phyloP scores from a whole-genome alignment of 2,888 invertebrate genomes.

The Sussaba pulchella region DNA sequence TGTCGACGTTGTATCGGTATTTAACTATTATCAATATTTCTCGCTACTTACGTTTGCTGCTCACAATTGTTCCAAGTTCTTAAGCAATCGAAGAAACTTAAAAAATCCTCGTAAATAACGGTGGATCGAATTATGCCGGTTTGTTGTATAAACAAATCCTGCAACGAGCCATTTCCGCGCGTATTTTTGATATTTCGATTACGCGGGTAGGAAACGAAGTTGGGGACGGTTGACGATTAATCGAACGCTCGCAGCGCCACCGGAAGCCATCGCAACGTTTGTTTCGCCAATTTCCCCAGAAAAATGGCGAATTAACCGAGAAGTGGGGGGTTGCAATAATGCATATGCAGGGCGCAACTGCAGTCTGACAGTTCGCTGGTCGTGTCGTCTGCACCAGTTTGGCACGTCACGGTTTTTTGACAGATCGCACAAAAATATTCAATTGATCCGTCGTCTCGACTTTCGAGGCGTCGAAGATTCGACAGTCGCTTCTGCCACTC shows the following conservation, averaged over 20 bases:
- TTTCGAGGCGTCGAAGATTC: constrained; percentile 50
- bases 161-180: constrained; percentile 57
- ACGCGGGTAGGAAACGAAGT: constrained; percentile 22
- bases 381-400: constrained; percentile 61
- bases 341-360: constrained; percentile 39
- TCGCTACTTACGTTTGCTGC: constrained; percentile 44
- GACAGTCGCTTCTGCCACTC: constrained; percentile 20
- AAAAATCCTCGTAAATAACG: neutral
- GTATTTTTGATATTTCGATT: constrained; percentile 34
- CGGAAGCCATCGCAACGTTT: constrained; percentile 41
- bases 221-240: constrained; percentile 5
- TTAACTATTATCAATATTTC: neutral
- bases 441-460: constrained; percentile 51
- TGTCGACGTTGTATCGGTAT: constrained; percentile 24
- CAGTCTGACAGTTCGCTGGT: constrained; percentile 53
- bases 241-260: constrained; percentile 19
- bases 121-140: constrained; percentile 37
- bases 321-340: constrained; percentile 15
- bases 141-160: constrained; percentile 57
- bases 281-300: constrained; percentile 23
- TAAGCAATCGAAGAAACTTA: neutral
- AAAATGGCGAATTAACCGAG: neutral
- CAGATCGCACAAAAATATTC: constrained; percentile 51
- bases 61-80: neutral
- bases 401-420: constrained; percentile 61